Evolutionary conservation across 2,888 invertebrate genomes (phyloP), one percentile per base, ranked within the genome.

Genomic region (Lepidocyrtoides sp.): DNA sequence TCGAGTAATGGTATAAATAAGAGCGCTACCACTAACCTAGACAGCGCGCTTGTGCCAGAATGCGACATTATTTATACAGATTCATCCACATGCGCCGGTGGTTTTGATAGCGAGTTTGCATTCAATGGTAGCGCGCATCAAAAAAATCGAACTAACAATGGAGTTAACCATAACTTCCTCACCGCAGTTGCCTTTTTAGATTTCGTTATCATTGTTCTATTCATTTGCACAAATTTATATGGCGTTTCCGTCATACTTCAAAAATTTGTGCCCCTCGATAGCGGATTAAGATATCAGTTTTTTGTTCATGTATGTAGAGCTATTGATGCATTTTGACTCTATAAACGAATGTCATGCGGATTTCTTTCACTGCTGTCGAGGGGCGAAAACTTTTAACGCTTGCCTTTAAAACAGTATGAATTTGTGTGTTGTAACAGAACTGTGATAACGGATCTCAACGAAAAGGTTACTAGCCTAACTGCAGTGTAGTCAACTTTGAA

Each of bases 1-100:
- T 84, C 89, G 83, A 84, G 89, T 89, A 89, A 89, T 89, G 89
- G 75, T 26, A 84, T 84, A 84, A 84, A 12, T 84, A 84, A 89
- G 36, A 48, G 84, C 83, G 77, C 84, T 51, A n/a, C 23, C n/a
- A 84, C 84, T 84, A 77, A 89, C 81, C 60, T 41, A 60, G 89
- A 89, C 26, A 84, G 89, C 79, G 84, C 89, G 89, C 77, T 32
- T 2, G 89, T 84, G 5, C 89, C 89, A 3, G 72, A 82, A 3
- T 57, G 2, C 14, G 14, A 54, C 63, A 23, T 14, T 41, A n/a
- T 3, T 14, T 7, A 36, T 85, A 77, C 17, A 23, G 44, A 2
- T 5, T 63, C 63, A 44, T 12, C 86, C 44, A 36, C 17, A 69
- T 26, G 36, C 57, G 86, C 75, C 8, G 20, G 41, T 54, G 63